Evolutionary conservation across 2,113 vertebrate species (phyloP).

Genomic region (Carettochelys insculpta): DNA sequence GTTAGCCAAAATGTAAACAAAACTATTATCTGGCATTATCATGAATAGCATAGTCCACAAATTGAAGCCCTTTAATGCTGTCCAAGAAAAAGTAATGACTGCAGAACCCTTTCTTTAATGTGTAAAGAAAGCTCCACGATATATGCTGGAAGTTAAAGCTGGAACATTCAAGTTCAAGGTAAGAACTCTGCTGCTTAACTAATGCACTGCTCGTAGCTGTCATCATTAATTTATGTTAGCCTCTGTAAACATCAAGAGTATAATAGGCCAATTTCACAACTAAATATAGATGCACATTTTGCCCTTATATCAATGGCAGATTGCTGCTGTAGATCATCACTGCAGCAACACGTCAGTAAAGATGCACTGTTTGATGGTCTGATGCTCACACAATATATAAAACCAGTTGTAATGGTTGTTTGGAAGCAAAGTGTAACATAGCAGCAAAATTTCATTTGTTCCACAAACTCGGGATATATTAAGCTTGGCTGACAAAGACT

Average conservation of each 20-base stretch:
- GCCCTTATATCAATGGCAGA: constrained; percentile 88
- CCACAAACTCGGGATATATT: constrained; percentile 92
- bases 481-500: constrained; percentile 87
- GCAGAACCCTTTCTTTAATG: constrained; percentile 61
- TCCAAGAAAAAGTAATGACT: constrained; percentile 52
- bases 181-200: constrained; percentile 82
- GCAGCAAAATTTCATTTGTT: constrained; percentile 93
- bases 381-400: constrained; percentile 91
- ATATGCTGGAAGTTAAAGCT: constrained; percentile 74
- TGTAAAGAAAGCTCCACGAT: constrained; percentile 57
- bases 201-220: constrained; percentile 84
- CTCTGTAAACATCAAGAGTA: constrained; percentile 87
- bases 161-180: constrained; percentile 82
- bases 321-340: constrained; percentile 87
- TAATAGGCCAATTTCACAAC: constrained; percentile 90
- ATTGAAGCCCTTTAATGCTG: constrained; percentile 49
- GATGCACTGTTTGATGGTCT: constrained; percentile 89
- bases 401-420: constrained; percentile 90
- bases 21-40: constrained; percentile 38
- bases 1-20: constrained; percentile 41
- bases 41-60: background rate
- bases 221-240: constrained; percentile 90
- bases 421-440: constrained; percentile 88
- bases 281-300: constrained; percentile 88
- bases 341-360: constrained; percentile 81